These are phyloP conservation scores for Eupithecia inturbata DNA, from an alignment of 2,888 invertebrate species.

Conservation along the genomic window DNA sequence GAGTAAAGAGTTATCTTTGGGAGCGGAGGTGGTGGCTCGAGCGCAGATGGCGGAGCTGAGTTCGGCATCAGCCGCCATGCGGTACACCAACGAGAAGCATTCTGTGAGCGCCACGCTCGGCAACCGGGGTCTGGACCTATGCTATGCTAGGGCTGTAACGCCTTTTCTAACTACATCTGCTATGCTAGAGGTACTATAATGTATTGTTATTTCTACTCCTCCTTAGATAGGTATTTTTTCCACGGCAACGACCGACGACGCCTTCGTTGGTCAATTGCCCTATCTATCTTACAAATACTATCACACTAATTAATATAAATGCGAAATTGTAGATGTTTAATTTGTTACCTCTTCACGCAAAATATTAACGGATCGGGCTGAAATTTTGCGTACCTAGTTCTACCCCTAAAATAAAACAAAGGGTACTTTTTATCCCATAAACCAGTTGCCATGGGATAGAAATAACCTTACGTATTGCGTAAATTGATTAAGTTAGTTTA, in stretches of 20 bases:
- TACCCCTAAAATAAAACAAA: too few species aligned
- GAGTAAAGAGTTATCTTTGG: slow-evolving; percentile 67
- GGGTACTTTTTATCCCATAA: too few species aligned
- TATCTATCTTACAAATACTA: neutral
- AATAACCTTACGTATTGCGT: too few species aligned
- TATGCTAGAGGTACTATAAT: slow-evolving; percentile 71
- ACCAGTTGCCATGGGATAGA: too few species aligned
- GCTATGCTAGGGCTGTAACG: slow-evolving; percentile 70
- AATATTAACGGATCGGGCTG: too few species aligned
- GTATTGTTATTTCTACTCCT: neutral
- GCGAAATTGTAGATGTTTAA: too few species aligned
- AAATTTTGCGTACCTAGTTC: too few species aligned
- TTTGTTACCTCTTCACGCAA: too few species aligned
- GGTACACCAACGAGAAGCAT: slow-evolving; percentile 67
- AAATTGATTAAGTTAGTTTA: too few species aligned
- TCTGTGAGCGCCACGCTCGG: slow-evolving; percentile 77
- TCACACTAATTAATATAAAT: too few species aligned
- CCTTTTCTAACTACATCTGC: slow-evolving; percentile 76
- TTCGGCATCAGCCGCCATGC: slow-evolving; percentile 73
- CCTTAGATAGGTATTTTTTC: too few species aligned
- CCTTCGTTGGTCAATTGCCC: neutral
- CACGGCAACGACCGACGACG: too few species aligned
- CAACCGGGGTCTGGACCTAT: slow-evolving; percentile 75
- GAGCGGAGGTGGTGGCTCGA: slow-evolving; percentile 76
- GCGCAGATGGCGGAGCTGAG: slow-evolving; percentile 68